Percentiles rank a stretch among this genome's conserved stretches.
Conservation (phyloP, 2,113 vertebrate species). For the Glareola pratincola region DNA sequence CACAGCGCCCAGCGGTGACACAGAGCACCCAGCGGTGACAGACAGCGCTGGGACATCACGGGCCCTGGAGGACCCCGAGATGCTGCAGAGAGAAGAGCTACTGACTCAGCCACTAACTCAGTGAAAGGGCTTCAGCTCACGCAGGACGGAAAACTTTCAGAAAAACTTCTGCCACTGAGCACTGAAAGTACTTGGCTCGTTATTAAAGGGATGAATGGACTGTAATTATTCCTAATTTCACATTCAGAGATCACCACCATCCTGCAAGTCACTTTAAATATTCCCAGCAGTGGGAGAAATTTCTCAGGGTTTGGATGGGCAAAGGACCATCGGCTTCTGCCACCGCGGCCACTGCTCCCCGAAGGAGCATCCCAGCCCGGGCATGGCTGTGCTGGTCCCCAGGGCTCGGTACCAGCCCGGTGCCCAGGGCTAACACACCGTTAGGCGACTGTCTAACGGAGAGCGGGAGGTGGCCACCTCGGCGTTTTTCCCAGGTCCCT, state of each 20-base stretch:
- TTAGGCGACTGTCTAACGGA: neutral
- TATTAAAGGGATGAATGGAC: conserved; percentile 7
- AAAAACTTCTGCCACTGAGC: neutral
- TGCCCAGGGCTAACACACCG: accelerated
- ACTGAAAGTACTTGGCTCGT: neutral
- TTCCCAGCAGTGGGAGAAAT: neutral
- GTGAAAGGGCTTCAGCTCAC: neutral
- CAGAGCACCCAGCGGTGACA: neutral
- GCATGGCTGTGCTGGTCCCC: neutral
- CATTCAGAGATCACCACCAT: conserved; percentile 39
- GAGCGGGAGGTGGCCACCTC: neutral
- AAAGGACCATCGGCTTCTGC: accelerated
- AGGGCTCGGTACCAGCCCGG: neutral
- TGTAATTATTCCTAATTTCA: conserved; percentile 29
- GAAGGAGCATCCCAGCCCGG: neutral
- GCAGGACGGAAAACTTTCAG: neutral
- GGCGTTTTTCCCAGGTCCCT: neutral
- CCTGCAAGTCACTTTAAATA: conserved; percentile 29
- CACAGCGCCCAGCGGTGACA: neutral
- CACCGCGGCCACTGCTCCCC: accelerated
- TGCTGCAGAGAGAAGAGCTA: neutral
- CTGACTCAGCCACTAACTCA: neutral
- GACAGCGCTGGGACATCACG: accelerated
- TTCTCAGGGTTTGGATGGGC: neutral
- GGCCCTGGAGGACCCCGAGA: accelerated